phyloP scores from a whole-genome alignment of 2,888 invertebrate species.

The Gryllus longicercus region DNA sequence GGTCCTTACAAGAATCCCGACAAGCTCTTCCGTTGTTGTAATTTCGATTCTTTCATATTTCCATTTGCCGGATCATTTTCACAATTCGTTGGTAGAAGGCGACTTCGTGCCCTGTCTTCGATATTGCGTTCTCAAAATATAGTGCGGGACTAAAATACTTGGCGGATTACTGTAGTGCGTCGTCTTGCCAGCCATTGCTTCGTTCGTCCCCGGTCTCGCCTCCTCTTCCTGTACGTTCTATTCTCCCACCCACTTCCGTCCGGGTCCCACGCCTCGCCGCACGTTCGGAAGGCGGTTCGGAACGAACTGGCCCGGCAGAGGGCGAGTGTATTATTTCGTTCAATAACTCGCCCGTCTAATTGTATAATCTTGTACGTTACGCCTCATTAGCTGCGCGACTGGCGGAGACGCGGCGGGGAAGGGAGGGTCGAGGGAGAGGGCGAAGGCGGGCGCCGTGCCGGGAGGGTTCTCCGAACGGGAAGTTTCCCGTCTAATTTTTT shows the following conservation, averaged over 20 bases:
- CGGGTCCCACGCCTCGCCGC: not conserved
- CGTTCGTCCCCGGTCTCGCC: too few relatives aligned
- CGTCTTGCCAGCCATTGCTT: too few relatives aligned
- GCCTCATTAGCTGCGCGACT: slow-evolving; percentile 17
- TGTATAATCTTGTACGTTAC: slow-evolving; percentile 17
- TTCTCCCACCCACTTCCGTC: not conserved
- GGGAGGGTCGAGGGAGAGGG: not conserved
- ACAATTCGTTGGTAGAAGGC: too few relatives aligned
- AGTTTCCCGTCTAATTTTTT: slow-evolving; percentile 6
- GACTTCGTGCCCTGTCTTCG: too few relatives aligned
- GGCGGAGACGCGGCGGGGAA: not conserved
- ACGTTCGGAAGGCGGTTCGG: not conserved
- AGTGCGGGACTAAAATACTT: too few relatives aligned
- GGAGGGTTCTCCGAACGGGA: not conserved
- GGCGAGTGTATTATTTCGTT: not conserved
- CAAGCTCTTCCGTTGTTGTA: too few relatives aligned
- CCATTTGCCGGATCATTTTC: too few relatives aligned
- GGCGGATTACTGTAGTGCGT: too few relatives aligned
- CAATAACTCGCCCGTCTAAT: slow-evolving; percentile 11
- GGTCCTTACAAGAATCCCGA: too few relatives aligned
- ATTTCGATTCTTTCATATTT: too few relatives aligned
- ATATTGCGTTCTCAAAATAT: too few relatives aligned
- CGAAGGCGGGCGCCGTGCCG: not conserved
- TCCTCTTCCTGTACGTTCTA: not conserved
- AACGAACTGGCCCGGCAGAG: not conserved